A percentile compares a stretch with the other conserved stretches of the same genome.
Evolutionary conservation across 2,888 invertebrate species (phyloP).

Genomic region (Sesia bembeciformis): DNA sequence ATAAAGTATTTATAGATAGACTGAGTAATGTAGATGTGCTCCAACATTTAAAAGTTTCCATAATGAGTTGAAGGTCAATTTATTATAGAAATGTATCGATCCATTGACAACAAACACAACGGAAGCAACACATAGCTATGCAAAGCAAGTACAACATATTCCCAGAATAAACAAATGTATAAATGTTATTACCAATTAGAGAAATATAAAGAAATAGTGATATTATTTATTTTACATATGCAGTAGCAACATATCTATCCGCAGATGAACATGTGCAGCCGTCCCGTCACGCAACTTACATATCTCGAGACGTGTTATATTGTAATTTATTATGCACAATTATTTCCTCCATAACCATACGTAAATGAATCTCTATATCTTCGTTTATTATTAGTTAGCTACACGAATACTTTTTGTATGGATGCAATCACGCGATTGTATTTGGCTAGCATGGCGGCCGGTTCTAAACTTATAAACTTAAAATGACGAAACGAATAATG

Average conservation of each 20-base stretch:
- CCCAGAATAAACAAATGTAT: too few relatives aligned
- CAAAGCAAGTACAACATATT: too few relatives aligned
- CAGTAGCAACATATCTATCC: slow-evolving; percentile 28
- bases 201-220: neutral
- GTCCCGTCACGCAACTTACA: slow-evolving; percentile 56
- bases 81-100: too few relatives aligned
- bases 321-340: neutral
- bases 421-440: too few relatives aligned
- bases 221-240: neutral
- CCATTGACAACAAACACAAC: too few relatives aligned
- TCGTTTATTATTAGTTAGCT: too few relatives aligned
- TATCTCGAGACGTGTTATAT: slow-evolving; percentile 30
- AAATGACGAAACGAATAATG: too few relatives aligned
- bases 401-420: too few relatives aligned
- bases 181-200: too few relatives aligned
- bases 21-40: neutral
- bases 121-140: too few relatives aligned
- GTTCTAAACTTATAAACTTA: too few relatives aligned
- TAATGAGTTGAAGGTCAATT: neutral
- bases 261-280: slow-evolving; percentile 34
- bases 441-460: too few relatives aligned
- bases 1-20: neutral
- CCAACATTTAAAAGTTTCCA: neutral
- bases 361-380: neutral
- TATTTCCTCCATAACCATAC: neutral